A percentile compares a stretch with the other conserved stretches of the same genome.
These are phyloP conservation scores for Polia nebulosa DNA, from an alignment of 2,888 invertebrate genomes.

Conservation along the genomic window DNA sequence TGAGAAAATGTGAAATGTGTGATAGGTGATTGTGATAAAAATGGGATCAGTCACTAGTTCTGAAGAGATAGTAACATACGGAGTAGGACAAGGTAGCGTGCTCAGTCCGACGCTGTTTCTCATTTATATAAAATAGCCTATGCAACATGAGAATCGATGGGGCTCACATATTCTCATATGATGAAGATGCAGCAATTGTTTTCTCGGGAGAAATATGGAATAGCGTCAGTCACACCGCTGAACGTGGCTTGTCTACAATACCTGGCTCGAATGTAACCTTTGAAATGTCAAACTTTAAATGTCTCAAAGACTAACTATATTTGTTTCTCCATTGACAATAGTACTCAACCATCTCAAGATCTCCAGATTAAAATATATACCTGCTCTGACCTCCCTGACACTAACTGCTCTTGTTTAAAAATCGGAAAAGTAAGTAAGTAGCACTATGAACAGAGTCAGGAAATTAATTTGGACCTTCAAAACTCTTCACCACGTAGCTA, in stretches of 20 bases:
- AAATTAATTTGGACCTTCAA: background rate
- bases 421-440: background rate
- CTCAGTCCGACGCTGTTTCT: background rate
- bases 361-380: conserved; percentile 1
- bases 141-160: background rate
- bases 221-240: background rate
- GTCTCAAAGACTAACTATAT: background rate
- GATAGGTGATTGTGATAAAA: too few relatives aligned
- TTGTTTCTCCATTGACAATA: background rate
- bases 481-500: background rate
- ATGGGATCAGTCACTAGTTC: too few relatives aligned
- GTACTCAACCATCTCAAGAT: too few relatives aligned
- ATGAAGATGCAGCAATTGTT: background rate
- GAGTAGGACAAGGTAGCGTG: background rate
- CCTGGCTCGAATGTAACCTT: background rate
- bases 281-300: background rate
- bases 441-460: background rate
- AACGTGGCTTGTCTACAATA: background rate
- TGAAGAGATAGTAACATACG: too few relatives aligned
- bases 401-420: background rate
- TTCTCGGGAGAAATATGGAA: background rate
- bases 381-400: background rate
- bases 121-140: conserved; percentile 1
- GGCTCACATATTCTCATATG: background rate
- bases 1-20: too few relatives aligned